Percentiles rank a stretch among this genome's conserved stretches.
Evolutionary conservation across 2,888 invertebrate genomes (phyloP).

Genomic region (Patella depressa): DNA sequence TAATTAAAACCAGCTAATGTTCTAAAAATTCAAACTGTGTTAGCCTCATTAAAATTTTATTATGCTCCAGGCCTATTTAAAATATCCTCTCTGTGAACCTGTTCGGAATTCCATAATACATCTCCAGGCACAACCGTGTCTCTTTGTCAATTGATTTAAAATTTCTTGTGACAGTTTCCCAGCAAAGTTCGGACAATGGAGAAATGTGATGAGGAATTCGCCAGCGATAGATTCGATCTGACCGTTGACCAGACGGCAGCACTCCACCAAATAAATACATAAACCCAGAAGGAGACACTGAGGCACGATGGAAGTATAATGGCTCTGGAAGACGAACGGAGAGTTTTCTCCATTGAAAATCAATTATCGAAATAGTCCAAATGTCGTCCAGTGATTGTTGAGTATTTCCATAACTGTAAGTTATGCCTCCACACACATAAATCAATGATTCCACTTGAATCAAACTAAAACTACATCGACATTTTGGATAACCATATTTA

Average conservation of each 20-base stretch:
- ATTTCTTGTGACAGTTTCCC: conserved; percentile 79
- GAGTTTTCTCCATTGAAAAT: conserved; percentile 83
- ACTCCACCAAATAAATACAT: conserved; percentile 71
- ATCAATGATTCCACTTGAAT: conserved; percentile 72
- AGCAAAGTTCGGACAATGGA: conserved; percentile 88
- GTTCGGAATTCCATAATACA: conserved; percentile 15
- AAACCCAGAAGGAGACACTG: conserved; percentile 76
- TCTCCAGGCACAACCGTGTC: conserved; percentile 3
- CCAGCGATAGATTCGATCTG: conserved; percentile 81
- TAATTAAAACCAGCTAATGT: too few relatives aligned
- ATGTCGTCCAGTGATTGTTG: conserved; percentile 78
- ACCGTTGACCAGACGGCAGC: conserved; percentile 72
- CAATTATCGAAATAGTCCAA: conserved; percentile 84
- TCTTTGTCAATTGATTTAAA: conserved; percentile 10
- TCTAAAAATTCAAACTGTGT: too few relatives aligned
- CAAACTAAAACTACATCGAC: conserved; percentile 46
- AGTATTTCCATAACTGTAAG: conserved; percentile 73
- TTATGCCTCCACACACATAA: conserved; percentile 85
- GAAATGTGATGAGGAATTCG: conserved; percentile 86
- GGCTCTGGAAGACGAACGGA: conserved; percentile 81
- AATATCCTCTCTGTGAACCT: conserved; percentile 13
- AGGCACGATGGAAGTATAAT: conserved; percentile 88
- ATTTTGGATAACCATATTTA: conserved; percentile 36
- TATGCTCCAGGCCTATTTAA: neutral
- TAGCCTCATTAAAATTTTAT: too few relatives aligned